Conservation (phyloP, 2,797 vertebrate genomes). For the Lithobates sylvaticus region DNA sequence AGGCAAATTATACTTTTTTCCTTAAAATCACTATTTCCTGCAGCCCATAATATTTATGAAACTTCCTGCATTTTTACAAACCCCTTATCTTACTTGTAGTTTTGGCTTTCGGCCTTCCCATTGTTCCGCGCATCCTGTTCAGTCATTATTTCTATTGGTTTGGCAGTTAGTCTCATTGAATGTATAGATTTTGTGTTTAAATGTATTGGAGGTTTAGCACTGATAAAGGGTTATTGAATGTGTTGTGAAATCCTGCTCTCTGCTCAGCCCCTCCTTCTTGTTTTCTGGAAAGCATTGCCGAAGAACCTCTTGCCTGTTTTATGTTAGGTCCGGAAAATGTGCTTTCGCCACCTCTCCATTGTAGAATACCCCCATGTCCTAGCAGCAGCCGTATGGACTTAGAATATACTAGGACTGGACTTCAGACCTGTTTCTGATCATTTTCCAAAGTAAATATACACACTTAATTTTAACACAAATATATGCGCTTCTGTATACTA, state of each 20-base stretch:
- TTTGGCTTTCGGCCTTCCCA: conserved; percentile 57
- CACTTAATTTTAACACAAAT: not conserved
- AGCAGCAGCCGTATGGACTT: not conserved
- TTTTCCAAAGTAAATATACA: not conserved
- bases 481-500: not conserved
- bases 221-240: conserved; percentile 64
- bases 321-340: conserved; percentile 20
- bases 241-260: conserved; percentile 57
- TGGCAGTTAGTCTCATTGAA: conserved; percentile 64
- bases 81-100: conserved; percentile 46
- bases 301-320: conserved; percentile 26
- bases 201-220: conserved; percentile 62
- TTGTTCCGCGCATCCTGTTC: conserved; percentile 60
- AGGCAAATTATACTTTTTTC: conserved; percentile 23
- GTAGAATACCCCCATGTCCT: not conserved
- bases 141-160: conserved; percentile 63
- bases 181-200: conserved; percentile 64
- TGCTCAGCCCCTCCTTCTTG: conserved; percentile 51
- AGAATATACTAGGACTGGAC: not conserved
- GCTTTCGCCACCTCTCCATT: conserved; percentile 5
- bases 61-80: conserved; percentile 40
- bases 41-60: conserved; percentile 47
- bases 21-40: conserved; percentile 30
- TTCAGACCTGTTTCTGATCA: not conserved
- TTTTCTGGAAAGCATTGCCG: conserved; percentile 48